Evolutionary conservation across 2,888 invertebrate species (phyloP).

Genomic region (Tetrapedia diversipes): DNA sequence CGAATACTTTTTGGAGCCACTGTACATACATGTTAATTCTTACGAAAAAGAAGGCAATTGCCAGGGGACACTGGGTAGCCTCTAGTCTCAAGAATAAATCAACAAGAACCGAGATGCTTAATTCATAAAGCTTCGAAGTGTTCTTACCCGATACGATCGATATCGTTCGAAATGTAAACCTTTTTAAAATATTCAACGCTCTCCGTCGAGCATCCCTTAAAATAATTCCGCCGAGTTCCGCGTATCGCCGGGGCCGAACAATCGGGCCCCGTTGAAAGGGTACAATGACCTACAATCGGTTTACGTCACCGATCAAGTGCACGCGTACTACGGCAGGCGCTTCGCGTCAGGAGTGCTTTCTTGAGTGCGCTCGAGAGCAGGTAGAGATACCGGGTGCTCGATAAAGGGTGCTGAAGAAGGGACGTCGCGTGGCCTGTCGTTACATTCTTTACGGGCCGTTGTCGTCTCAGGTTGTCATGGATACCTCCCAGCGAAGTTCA

Average conservation of each 20-base stretch:
- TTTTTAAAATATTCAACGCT: background rate
- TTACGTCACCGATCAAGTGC: conserved; percentile 38
- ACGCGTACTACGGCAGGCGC: conserved; percentile 35
- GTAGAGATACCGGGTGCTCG: conserved; percentile 40
- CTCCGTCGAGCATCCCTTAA: background rate
- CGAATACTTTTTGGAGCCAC: no score
- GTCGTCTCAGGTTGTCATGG: conserved; percentile 34
- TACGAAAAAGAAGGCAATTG: no score
- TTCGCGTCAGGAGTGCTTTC: conserved; percentile 28
- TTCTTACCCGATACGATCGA: background rate
- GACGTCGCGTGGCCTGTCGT: conserved; percentile 21
- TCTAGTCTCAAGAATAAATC: no score
- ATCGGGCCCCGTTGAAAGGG: background rate
- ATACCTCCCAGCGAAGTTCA: conserved; percentile 50
- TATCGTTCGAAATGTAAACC: background rate
- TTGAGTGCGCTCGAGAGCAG: conserved; percentile 34
- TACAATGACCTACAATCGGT: conserved; percentile 40
- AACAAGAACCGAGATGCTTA: background rate
- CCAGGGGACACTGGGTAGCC: no score
- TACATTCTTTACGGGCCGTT: conserved; percentile 46
- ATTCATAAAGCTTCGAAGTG: background rate
- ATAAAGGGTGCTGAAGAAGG: conserved; percentile 18
- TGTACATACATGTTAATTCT: no score
- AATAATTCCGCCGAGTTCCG: background rate
- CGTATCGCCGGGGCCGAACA: conserved; percentile 3